These are phyloP conservation scores for Rousettus madagascariensis DNA, from an alignment of 2,797 vertebrate genomes.

Conservation along the genomic window DNA sequence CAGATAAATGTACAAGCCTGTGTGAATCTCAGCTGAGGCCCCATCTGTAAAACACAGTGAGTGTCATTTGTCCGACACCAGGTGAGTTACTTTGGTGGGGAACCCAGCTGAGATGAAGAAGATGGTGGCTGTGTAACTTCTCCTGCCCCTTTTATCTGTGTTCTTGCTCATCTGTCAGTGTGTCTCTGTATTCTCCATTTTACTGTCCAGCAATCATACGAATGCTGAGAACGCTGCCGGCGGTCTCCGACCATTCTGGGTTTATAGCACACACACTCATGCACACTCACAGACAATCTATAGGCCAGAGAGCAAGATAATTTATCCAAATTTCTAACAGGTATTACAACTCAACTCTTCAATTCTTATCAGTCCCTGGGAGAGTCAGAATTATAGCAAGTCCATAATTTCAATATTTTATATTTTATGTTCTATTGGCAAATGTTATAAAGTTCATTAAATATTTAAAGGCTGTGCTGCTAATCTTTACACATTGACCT, in stretches of 20 bases:
- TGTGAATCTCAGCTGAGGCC: slow-evolving; percentile 63
- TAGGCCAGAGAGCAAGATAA: not conserved
- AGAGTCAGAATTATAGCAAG: not conserved
- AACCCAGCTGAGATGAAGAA: slow-evolving; percentile 78
- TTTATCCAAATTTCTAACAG: not conserved
- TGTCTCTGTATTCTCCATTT: slow-evolving; percentile 52
- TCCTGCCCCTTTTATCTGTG: slow-evolving; percentile 66
- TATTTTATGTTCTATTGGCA: not conserved
- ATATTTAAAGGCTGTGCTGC: not conserved
- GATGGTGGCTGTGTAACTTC: slow-evolving; percentile 59
- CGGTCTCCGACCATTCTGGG: not conserved
- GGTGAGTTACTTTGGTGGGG: slow-evolving; percentile 77
- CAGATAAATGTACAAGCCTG: slow-evolving; percentile 78
- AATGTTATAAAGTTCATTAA: not conserved
- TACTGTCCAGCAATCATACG: not conserved
- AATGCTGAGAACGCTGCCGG: slow-evolving; percentile 21
- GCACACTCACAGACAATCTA: not conserved
- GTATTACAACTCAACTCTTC: not conserved
- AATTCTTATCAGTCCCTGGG: not conserved
- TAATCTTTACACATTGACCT: not conserved
- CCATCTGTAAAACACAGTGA: slow-evolving; percentile 80
- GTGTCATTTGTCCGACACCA: slow-evolving; percentile 77
- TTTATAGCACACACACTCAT: not conserved
- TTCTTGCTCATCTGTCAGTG: slow-evolving; percentile 64
- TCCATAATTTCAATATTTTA: not conserved